These are phyloP conservation scores for Lagorchestes hirsutus DNA, from an alignment of 2,797 vertebrate genomes.

Conservation along the genomic window DNA sequence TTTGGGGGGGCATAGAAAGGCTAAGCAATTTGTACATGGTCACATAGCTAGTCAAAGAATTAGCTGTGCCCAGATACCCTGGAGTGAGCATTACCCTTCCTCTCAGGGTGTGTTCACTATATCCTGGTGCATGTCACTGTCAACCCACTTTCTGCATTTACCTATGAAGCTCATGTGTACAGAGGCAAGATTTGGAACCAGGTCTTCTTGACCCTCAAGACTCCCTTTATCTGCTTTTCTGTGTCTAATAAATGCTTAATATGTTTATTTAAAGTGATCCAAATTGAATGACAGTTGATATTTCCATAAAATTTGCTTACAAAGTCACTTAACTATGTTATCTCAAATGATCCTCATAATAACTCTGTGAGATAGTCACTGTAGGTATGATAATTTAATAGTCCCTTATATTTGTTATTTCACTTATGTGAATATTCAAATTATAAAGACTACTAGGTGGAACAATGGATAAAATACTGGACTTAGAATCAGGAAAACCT, in stretches of 20 bases:
- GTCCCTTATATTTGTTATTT: not conserved
- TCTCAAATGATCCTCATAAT: not conserved
- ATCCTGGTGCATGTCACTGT: not conserved
- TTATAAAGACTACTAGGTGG: not conserved
- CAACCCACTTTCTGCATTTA: not conserved
- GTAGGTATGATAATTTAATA: not conserved
- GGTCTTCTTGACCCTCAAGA: not conserved
- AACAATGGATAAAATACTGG: not conserved
- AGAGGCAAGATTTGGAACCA: not conserved
- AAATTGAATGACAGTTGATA: not conserved
- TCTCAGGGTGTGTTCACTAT: not conserved
- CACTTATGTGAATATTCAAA: not conserved
- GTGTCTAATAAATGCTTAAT: not conserved
- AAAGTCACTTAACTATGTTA: constrained; percentile 32
- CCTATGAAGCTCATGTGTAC: not conserved
- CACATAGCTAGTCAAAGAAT: not conserved
- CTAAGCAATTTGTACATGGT: not conserved
- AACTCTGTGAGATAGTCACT: not conserved
- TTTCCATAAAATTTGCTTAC: not conserved
- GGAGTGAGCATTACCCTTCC: not conserved
- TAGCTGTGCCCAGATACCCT: not conserved
- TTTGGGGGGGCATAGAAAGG: not conserved
- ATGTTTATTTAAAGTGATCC: not conserved
- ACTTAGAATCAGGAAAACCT: not conserved
- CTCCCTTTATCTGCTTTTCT: not conserved